These are phyloP conservation scores for Hydrolagus affinis DNA, from an alignment of 2,113 vertebrate species.

Conservation along the genomic window DNA sequence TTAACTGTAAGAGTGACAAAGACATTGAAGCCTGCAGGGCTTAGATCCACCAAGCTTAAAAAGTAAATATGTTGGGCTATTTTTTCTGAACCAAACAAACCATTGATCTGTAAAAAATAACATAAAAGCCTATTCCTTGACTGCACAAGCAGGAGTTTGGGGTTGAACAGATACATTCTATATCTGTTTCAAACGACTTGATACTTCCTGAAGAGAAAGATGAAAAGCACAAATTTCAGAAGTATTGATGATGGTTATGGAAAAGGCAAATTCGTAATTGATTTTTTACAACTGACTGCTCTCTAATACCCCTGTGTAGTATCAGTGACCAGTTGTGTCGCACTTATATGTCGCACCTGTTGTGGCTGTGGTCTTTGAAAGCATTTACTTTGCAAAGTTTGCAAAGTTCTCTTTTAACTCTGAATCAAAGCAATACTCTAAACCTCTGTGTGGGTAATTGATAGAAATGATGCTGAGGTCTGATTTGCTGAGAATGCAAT, in stretches of 20 bases:
- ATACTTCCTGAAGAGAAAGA: not conserved
- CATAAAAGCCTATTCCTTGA: not conserved
- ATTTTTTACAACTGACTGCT: not conserved
- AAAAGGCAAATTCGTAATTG: not conserved
- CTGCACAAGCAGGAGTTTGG: not conserved
- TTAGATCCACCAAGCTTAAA: not conserved
- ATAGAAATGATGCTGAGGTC: too few relatives aligned
- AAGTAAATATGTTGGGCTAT: not conserved
- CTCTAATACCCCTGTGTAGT: not conserved
- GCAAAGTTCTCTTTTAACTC: not conserved
- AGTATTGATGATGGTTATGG: not conserved
- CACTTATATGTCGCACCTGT: not conserved
- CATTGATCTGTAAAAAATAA: not conserved
- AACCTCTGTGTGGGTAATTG: too few relatives aligned
- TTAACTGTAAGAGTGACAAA: not conserved
- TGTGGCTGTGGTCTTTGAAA: not conserved
- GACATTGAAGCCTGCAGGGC: not conserved
- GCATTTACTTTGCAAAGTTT: not conserved
- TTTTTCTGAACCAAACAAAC: not conserved
- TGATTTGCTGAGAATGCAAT: too few relatives aligned
- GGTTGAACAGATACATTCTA: too few relatives aligned
- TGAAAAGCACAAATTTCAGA: not conserved
- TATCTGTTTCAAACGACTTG: not conserved
- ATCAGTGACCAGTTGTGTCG: not conserved
- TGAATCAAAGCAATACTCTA: not conserved